These are phyloP conservation scores for Cacatua alba DNA, from an alignment of 2,113 vertebrate genomes.

Conservation along the genomic window DNA sequence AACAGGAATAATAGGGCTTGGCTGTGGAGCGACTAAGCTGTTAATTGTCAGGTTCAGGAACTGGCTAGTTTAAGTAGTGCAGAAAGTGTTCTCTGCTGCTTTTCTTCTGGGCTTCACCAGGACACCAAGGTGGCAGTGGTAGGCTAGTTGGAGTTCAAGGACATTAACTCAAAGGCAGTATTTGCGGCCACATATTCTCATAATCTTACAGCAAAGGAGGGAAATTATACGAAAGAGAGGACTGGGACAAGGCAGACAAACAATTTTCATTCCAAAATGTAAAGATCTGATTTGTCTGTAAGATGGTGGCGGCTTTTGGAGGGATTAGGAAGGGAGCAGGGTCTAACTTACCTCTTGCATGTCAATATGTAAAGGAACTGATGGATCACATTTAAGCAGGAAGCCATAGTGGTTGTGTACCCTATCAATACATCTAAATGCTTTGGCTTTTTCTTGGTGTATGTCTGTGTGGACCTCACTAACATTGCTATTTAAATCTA, in stretches of 20 bases:
- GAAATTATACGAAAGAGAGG: background rate
- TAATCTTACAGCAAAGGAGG: background rate
- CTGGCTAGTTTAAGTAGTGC: background rate
- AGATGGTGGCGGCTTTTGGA: rapidly evolving
- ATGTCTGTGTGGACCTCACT: background rate
- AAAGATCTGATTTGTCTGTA: background rate
- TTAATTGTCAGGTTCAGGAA: background rate
- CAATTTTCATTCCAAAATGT: background rate
- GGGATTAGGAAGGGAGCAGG: background rate
- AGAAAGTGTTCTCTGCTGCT: background rate
- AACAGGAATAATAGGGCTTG: background rate
- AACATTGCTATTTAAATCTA: background rate
- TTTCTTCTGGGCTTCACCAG: background rate
- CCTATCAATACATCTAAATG: background rate
- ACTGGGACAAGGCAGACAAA: background rate
- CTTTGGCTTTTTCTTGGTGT: background rate
- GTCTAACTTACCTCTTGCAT: background rate
- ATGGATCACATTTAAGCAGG: background rate
- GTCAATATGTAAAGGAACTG: background rate
- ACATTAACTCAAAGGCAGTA: background rate
- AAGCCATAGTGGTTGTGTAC: background rate
- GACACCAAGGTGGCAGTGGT: background rate
- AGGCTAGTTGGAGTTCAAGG: background rate
- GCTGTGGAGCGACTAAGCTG: background rate
- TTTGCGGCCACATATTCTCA: background rate